Evolutionary conservation across 2,113 vertebrate species (phyloP).

Genomic region (Aptenodytes forsteri): DNA sequence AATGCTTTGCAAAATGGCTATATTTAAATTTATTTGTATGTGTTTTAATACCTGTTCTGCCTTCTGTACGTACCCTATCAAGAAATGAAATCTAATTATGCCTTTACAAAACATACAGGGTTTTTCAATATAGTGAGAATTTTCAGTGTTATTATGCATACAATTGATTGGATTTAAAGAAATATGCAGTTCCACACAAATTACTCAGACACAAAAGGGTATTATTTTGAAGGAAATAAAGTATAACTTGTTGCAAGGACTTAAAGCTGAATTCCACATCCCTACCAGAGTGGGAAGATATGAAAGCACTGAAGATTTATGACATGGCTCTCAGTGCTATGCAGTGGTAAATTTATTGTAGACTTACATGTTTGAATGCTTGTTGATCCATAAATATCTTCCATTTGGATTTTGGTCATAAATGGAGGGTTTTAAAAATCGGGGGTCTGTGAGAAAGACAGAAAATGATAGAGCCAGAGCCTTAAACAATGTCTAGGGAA

Average conservation of each 20-base stretch:
- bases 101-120: background rate
- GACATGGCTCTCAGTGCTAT: background rate
- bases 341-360: background rate
- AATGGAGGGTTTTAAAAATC: background rate
- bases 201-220: slow-evolving; percentile 23
- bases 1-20: background rate
- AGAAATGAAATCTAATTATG: background rate
- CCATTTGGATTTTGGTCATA: slow-evolving; percentile 6
- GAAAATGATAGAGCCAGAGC: background rate
- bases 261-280: slow-evolving; percentile 45
- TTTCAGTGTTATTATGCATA: background rate
- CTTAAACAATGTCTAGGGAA: background rate
- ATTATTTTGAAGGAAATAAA: slow-evolving; percentile 27
- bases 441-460: background rate
- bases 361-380: background rate
- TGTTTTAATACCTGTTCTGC: background rate
- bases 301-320: slow-evolving; percentile 13
- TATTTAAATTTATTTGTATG: background rate
- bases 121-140: background rate
- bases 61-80: background rate
- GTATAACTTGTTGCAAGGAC: slow-evolving; percentile 27
- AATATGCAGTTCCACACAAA: slow-evolving; percentile 6
- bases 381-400: background rate
- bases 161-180: slow-evolving; percentile 2
- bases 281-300: background rate